These are phyloP conservation scores for Pangasianodon gigas DNA, from an alignment of 2,113 vertebrate genomes.

Conservation along the genomic window DNA sequence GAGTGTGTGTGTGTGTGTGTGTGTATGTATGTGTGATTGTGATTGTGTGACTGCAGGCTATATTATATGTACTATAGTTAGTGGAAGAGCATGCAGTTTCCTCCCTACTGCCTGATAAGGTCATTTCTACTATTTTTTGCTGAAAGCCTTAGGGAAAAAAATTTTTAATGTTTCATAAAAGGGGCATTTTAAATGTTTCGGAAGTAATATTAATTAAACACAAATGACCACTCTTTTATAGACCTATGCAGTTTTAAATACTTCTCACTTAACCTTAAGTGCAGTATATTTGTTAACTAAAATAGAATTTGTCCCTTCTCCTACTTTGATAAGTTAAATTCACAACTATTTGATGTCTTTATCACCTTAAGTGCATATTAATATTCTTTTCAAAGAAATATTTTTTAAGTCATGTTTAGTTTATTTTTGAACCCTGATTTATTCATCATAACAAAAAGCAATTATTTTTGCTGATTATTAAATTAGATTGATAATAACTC, in stretches of 20 bases:
- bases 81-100: background rate
- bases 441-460: background rate
- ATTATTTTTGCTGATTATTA: background rate
- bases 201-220: background rate
- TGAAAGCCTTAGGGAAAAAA: background rate
- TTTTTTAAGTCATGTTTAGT: background rate
- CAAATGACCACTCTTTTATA: background rate
- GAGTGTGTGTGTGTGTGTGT: conserved; percentile 17
- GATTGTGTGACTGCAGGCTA: background rate
- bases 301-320: background rate
- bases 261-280: background rate
- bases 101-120: background rate
- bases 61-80: conserved; percentile 1
- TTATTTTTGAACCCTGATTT: background rate
- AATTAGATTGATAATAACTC: background rate
- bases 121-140: background rate
- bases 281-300: background rate
- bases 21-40: background rate
- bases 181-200: background rate
- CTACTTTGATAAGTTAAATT: background rate
- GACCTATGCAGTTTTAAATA: background rate
- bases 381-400: background rate
- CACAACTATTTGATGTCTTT: background rate
- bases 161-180: background rate
- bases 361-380: background rate